Evolutionary conservation across 1,140 invertebrate genomes (phyloP).

Genomic region (Acromyrmex echinatior): DNA sequence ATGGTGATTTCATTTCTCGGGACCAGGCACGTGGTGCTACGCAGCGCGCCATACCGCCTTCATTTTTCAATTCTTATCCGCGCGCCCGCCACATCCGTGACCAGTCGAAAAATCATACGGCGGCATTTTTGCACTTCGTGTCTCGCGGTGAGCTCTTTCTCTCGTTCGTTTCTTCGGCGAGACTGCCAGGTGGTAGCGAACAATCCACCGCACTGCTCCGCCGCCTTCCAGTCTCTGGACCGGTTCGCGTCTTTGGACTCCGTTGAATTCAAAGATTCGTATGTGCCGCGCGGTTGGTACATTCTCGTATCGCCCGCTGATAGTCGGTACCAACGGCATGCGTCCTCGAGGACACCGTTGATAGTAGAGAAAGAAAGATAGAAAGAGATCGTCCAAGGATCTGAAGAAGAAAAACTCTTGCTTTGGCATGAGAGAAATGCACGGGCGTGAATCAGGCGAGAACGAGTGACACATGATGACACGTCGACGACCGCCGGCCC

Average conservation of each 20-base stretch:
- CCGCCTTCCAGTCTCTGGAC: background rate
- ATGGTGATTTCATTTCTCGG: constrained; percentile 32
- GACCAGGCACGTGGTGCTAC: constrained; percentile 51
- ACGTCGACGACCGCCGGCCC: constrained; percentile 62
- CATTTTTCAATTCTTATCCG: constrained; percentile 19
- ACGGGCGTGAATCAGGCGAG: constrained; percentile 34
- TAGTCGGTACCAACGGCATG: constrained; percentile 35
- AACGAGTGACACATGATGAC: constrained; percentile 61
- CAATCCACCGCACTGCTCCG: background rate
- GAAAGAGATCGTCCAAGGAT: constrained; percentile 10
- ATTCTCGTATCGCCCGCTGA: background rate
- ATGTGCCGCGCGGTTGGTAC: background rate
- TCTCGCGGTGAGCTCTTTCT: background rate
- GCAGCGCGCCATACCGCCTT: background rate
- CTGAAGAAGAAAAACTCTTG: background rate
- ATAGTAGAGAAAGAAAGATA: background rate
- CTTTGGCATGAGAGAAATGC: constrained; percentile 60
- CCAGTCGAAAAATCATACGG: constrained; percentile 10
- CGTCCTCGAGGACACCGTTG: constrained; percentile 9
- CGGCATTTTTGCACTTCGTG: background rate
- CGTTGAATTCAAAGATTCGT: background rate
- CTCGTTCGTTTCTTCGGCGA: background rate
- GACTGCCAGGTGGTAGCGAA: background rate
- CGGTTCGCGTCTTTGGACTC: background rate
- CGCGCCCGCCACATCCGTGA: constrained; percentile 25